Percentiles rank a stretch among this genome's conserved stretches.
Conservation (phyloP, 2,113 vertebrate species). For the Irena cyanogastra region DNA sequence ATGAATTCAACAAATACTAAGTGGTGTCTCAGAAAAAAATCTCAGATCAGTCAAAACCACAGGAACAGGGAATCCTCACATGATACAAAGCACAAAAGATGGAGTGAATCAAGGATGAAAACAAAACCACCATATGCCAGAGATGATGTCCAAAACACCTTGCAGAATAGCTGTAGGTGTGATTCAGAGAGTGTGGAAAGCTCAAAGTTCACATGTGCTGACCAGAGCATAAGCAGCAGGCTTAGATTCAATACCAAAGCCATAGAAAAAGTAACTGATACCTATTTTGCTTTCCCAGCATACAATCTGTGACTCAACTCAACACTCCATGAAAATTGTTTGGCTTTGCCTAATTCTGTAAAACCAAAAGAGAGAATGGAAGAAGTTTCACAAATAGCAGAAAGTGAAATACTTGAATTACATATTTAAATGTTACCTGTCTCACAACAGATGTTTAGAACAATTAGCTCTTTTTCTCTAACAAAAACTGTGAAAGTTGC, state of each 20-base stretch:
- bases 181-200: background rate
- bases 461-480: background rate
- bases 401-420: background rate
- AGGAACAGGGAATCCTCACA: background rate
- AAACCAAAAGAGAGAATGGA: background rate
- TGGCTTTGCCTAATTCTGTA: background rate
- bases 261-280: background rate
- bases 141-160: background rate
- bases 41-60: background rate
- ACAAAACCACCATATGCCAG: background rate
- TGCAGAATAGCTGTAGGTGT: background rate
- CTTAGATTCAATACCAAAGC: background rate
- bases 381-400: background rate
- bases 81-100: background rate
- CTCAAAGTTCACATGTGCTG: background rate
- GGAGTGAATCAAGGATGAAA: background rate
- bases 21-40: background rate
- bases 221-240: background rate
- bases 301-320: background rate
- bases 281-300: background rate
- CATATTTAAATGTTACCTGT: background rate
- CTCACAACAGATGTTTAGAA: background rate
- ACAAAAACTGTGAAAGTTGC: background rate
- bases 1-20: fast-evolving
- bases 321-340: background rate